A percentile compares a stretch with the other conserved stretches of the same genome.
Conservation (phyloP, 2,113 vertebrate species). For the Antechinus stuartii region DNA sequence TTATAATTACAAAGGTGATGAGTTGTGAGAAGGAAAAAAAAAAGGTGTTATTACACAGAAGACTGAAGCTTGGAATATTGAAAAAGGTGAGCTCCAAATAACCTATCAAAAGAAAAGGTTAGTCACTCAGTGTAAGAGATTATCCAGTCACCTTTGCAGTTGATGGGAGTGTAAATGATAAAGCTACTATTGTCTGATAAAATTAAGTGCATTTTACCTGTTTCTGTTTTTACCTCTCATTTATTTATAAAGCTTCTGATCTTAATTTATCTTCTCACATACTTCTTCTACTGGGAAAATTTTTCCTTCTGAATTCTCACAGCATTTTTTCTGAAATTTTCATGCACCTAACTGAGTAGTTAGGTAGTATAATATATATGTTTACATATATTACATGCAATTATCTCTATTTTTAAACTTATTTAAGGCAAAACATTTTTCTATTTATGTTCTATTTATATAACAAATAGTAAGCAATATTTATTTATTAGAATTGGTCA, state of each 20-base stretch:
- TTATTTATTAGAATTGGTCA: neutral
- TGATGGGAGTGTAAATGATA: neutral
- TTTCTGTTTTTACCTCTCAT: neutral
- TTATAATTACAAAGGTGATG: neutral
- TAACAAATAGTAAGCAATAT: neutral
- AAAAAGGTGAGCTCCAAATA: neutral
- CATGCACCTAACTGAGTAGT: neutral
- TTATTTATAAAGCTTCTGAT: neutral
- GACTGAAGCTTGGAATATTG: neutral
- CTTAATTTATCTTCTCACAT: neutral
- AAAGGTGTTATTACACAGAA: neutral
- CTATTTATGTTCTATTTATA: neutral
- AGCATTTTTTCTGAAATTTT: neutral
- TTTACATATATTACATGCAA: neutral
- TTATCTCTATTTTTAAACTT: neutral
- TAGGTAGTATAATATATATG: neutral
- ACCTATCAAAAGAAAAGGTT: neutral
- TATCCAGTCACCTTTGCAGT: neutral
- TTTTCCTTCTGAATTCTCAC: neutral
- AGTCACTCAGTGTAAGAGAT: neutral
- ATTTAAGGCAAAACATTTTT: neutral
- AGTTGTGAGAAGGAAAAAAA: neutral
- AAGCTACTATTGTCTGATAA: neutral
- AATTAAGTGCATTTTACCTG: neutral
- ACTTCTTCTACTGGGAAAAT: neutral